Percentiles rank a stretch among this genome's conserved stretches.
These are phyloP conservation scores for Didymodactylos carnosus DNA, from an alignment of 2,888 invertebrate species.

Conservation along the genomic window DNA sequence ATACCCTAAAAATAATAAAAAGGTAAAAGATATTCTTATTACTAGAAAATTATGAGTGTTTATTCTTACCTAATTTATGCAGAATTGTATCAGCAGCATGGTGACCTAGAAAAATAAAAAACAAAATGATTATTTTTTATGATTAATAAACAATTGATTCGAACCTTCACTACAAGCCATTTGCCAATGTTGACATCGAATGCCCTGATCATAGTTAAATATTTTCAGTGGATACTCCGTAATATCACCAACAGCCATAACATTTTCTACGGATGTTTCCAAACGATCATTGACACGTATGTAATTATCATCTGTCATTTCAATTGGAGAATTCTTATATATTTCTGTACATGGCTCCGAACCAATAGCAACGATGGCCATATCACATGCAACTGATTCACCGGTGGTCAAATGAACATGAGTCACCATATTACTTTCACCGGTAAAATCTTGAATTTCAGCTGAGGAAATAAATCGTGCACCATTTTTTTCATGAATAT, in stretches of 20 bases:
- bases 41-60: too few species aligned
- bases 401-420: neutral
- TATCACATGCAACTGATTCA: neutral
- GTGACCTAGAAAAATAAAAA: too few species aligned
- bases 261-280: slow-evolving; percentile 52
- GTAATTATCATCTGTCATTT: slow-evolving; percentile 35
- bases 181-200: neutral
- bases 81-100: too few species aligned
- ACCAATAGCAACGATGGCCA: neutral
- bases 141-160: neutral
- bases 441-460: neutral
- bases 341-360: neutral
- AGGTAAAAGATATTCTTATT: too few species aligned
- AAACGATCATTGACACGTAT: slow-evolving; percentile 45
- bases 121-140: too few species aligned
- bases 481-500: neutral
- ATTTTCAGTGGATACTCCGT: slow-evolving; percentile 51
- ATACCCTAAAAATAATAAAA: too few species aligned
- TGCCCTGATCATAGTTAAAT: neutral
- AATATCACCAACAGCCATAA: slow-evolving; percentile 81
- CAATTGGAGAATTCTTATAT: neutral
- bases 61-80: too few species aligned
- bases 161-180: neutral
- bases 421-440: neutral
- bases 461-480: neutral